Percentiles rank a stretch among this genome's conserved stretches.
Evolutionary conservation across 2,797 vertebrate species (phyloP).

Genomic region (Coranthus polyacanthus): DNA sequence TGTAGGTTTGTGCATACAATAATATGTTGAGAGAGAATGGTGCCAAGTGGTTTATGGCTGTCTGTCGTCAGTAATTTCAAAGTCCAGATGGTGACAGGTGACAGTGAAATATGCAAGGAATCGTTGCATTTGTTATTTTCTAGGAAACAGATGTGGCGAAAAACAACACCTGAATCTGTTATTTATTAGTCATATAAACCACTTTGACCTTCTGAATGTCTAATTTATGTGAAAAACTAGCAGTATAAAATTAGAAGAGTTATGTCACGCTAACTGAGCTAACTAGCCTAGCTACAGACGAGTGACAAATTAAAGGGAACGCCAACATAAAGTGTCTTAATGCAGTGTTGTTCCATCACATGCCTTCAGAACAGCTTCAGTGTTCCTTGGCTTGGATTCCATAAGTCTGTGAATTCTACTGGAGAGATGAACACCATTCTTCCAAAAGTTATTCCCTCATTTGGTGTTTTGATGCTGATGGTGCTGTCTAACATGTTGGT

Average conservation of each 20-base stretch:
- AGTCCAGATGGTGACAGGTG: conserved; percentile 67
- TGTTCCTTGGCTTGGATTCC: no score
- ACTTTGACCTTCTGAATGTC: neutral
- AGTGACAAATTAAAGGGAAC: no score
- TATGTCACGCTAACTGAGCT: neutral
- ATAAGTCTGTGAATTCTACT: no score
- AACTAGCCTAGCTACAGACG: no score
- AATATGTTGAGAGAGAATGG: conserved; percentile 45
- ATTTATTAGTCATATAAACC: neutral
- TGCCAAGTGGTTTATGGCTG: conserved; percentile 61
- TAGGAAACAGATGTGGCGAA: conserved; percentile 24
- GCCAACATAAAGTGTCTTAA: no score
- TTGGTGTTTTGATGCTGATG: no score
- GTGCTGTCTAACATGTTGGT: no score
- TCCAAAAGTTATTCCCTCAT: no score
- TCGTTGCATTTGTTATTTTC: conserved; percentile 18
- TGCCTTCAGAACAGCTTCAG: no score
- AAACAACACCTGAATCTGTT: conserved; percentile 13
- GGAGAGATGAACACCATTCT: no score
- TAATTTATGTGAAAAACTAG: neutral
- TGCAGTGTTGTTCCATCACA: no score
- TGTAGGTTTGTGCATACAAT: conserved; percentile 44
- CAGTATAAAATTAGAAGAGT: neutral
- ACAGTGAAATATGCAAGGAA: conserved; percentile 48
- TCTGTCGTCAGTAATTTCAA: conserved; percentile 57